A percentile compares a stretch with the other conserved stretches of the same genome.
Conservation (phyloP, 2,888 invertebrate genomes). For the Notodonta dromedarius region DNA sequence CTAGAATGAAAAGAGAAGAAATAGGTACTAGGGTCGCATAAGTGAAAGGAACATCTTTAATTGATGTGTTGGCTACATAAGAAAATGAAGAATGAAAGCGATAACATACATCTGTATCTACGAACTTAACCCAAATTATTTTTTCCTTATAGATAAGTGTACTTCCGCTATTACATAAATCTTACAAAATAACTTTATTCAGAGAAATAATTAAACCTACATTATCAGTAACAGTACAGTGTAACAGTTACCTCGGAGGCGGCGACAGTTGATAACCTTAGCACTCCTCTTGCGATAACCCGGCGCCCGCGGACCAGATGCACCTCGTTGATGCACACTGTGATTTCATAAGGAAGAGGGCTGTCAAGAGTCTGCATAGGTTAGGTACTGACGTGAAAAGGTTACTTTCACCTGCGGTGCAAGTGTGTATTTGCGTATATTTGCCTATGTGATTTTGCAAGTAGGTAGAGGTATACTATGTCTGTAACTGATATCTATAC, state of each 20-base stretch:
- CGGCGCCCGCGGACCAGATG: slow-evolving; percentile 23
- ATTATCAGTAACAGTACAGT: slow-evolving; percentile 26
- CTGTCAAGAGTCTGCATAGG: not conserved
- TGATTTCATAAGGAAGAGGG: slow-evolving; percentile 25
- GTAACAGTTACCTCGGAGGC: slow-evolving; percentile 26
- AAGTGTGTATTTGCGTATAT: too few relatives aligned
- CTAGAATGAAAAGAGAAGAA: not conserved
- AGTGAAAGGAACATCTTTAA: too few relatives aligned
- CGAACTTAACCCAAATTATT: not conserved
- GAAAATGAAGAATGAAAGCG: too few relatives aligned
- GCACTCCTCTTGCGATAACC: slow-evolving; percentile 37
- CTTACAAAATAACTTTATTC: slow-evolving; percentile 3
- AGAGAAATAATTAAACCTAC: slow-evolving; percentile 25
- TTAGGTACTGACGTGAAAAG: too few relatives aligned
- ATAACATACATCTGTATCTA: too few relatives aligned
- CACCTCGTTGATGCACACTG: slow-evolving; percentile 30
- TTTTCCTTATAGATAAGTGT: not conserved
- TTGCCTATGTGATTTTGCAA: too few relatives aligned
- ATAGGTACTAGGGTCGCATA: too few relatives aligned
- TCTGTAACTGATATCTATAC: too few relatives aligned
- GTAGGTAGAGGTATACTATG: too few relatives aligned
- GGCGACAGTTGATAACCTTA: slow-evolving; percentile 40
- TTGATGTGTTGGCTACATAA: too few relatives aligned
- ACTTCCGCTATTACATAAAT: not conserved
- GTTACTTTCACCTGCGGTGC: too few relatives aligned